A percentile compares a stretch with the other conserved stretches of the same genome.
These are phyloP conservation scores for Cerastoderma edule DNA, from an alignment of 2,888 invertebrate species.

Conservation along the genomic window DNA sequence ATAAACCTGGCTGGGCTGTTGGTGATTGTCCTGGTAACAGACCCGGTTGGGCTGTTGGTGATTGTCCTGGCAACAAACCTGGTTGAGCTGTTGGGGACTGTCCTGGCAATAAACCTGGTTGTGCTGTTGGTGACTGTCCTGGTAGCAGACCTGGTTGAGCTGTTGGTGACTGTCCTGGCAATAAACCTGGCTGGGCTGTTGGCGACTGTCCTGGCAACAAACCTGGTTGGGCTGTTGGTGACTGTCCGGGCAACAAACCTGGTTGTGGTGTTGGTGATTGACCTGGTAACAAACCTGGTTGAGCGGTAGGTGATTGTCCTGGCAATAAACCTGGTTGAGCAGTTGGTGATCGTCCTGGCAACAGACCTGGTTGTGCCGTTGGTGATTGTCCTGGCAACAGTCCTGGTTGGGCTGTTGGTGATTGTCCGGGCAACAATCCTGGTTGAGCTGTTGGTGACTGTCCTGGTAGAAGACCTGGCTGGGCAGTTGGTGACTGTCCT, in stretches of 20 bases:
- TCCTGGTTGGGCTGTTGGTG: conserved; percentile 57
- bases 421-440: conserved; percentile 28
- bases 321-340: conserved; percentile 35
- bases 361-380: conserved; percentile 59
- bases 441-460: conserved; percentile 53
- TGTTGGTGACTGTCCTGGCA: conserved; percentile 44
- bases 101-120: conserved; percentile 41
- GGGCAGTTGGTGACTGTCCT: conserved; percentile 52
- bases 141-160: conserved; percentile 42
- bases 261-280: conserved; percentile 48
- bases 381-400: conserved; percentile 36
- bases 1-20: conserved; percentile 33
- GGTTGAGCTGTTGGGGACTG: conserved; percentile 54
- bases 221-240: conserved; percentile 58
- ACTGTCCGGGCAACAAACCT: conserved; percentile 33
- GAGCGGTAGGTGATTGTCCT: conserved; percentile 50
- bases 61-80: conserved; percentile 35
- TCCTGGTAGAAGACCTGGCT: conserved; percentile 38
- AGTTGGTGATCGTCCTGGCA: conserved; percentile 42
- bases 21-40: conserved; percentile 40
- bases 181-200: conserved; percentile 53
- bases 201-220: conserved; percentile 46
- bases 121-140: conserved; percentile 47
- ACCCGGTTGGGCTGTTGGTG: conserved; percentile 52
- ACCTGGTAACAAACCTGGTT: conserved; percentile 41